phyloP scores from a whole-genome alignment of 1,140 invertebrate genomes.

The Aphelinus atriplicis region DNA sequence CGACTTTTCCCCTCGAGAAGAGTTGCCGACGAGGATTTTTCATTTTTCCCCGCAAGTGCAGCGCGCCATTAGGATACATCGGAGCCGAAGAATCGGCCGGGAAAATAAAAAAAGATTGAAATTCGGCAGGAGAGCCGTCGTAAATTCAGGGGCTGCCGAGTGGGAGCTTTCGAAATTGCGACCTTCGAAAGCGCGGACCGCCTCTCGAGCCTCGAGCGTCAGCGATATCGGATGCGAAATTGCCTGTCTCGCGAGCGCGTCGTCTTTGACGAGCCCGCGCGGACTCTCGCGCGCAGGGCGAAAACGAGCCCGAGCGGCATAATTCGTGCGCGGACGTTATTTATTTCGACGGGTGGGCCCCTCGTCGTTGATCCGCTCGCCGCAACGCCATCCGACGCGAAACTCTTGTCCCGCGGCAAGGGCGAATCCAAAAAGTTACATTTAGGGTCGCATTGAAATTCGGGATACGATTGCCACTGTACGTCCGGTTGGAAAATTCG shows the following conservation, averaged over 20 bases:
- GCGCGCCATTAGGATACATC: background rate
- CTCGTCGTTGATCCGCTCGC: too few species aligned
- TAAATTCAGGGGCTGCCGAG: conserved; percentile 6
- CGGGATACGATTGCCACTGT: background rate
- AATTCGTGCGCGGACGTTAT: conserved; percentile 54
- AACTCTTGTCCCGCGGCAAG: too few species aligned
- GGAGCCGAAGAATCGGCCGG: background rate
- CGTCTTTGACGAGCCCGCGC: background rate
- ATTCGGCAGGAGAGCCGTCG: conserved; percentile 26
- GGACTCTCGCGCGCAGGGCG: conserved; percentile 10
- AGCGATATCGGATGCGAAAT: conserved; percentile 22
- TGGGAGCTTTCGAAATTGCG: conserved; percentile 17
- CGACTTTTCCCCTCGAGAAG: too few species aligned
- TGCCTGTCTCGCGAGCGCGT: conserved; percentile 23
- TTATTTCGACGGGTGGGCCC: conserved; percentile 53
- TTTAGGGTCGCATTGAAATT: too few species aligned
- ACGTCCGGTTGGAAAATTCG: background rate
- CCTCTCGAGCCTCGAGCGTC: background rate
- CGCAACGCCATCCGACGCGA: too few species aligned
- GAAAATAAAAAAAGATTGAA: background rate
- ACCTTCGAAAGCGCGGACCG: conserved; percentile 1
- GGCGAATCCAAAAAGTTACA: too few species aligned
- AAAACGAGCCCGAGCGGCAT: conserved; percentile 40
- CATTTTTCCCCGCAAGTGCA: background rate
- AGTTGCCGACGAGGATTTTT: too few species aligned